Evolutionary conservation across 2,888 invertebrate genomes (phyloP).

Genomic region (Leptinotarsa juncta): DNA sequence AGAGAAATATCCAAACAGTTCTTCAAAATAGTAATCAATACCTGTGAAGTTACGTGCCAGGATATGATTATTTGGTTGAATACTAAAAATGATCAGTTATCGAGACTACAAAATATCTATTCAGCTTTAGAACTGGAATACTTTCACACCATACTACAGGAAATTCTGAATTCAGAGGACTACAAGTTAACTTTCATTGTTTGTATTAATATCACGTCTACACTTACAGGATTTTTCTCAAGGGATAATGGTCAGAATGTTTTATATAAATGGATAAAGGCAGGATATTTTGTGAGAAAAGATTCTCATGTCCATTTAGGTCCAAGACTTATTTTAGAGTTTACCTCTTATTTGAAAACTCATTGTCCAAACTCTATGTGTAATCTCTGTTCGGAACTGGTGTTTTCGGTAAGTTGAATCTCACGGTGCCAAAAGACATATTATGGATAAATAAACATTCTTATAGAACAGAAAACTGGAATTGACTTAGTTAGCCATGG

Average conservation of each 20-base stretch:
- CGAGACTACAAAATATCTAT: constrained; percentile 54
- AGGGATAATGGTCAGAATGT: constrained; percentile 55
- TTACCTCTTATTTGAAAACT: constrained; percentile 55
- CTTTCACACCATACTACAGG: constrained; percentile 58
- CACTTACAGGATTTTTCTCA: constrained; percentile 48
- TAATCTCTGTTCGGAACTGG: constrained; percentile 58
- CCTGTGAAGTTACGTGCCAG: constrained; percentile 58
- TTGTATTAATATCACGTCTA: constrained; percentile 57
- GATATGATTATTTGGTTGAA: constrained; percentile 55
- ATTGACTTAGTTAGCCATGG: too few species aligned
- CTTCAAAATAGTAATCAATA: constrained; percentile 53
- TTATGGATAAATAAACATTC: neutral
- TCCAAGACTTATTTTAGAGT: constrained; percentile 57
- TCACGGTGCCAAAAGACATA: neutral
- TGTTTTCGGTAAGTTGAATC: constrained; percentile 54
- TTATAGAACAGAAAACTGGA: neutral
- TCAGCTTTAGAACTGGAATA: constrained; percentile 57
- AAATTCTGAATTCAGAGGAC: constrained; percentile 54
- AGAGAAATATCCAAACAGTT: constrained; percentile 55
- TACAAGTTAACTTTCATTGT: constrained; percentile 52
- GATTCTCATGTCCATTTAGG: constrained; percentile 56
- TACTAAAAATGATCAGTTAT: constrained; percentile 57
- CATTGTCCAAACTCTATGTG: constrained; percentile 55
- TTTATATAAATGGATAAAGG: constrained; percentile 53
- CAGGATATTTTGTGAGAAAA: constrained; percentile 56